Conservation (phyloP, 1,140 invertebrate genomes). For the Solenopsis invicta region DNA sequence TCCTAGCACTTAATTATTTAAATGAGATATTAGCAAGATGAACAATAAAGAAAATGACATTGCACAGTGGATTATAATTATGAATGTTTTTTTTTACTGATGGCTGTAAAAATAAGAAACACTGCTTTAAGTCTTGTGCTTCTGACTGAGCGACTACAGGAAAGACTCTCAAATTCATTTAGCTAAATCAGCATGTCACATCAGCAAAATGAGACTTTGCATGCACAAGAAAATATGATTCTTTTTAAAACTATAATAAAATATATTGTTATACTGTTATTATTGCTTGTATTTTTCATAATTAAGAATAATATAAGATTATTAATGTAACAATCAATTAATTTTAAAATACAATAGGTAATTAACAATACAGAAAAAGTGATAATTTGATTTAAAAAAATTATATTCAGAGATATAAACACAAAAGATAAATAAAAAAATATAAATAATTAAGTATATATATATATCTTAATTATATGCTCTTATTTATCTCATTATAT, state of each 20-base stretch:
- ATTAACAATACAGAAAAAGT: not conserved
- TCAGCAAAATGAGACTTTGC: slow-evolving; percentile 25
- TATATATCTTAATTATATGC: too few relatives aligned
- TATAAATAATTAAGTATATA: too few relatives aligned
- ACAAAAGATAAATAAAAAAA: too few relatives aligned
- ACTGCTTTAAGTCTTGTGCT: not conserved
- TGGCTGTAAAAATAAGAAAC: not conserved
- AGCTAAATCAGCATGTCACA: slow-evolving; percentile 30
- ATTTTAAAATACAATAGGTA: not conserved
- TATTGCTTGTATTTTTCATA: not conserved
- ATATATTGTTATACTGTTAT: too few relatives aligned
- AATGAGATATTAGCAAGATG: not conserved
- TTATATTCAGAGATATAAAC: too few relatives aligned
- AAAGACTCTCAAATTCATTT: not conserved
- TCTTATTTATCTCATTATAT: too few relatives aligned
- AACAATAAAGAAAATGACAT: slow-evolving; percentile 9
- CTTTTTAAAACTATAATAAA: not conserved
- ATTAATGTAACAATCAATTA: not conserved
- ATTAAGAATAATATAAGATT: not conserved
- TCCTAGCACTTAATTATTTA: slow-evolving; percentile 17
- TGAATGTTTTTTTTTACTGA: slow-evolving; percentile 22
- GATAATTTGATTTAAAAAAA: not conserved
- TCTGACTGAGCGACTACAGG: not conserved
- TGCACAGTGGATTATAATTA: not conserved
- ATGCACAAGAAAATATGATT: not conserved